Evolutionary conservation across 2,113 vertebrate species (phyloP).

Genomic region (Psettodes erumei): DNA sequence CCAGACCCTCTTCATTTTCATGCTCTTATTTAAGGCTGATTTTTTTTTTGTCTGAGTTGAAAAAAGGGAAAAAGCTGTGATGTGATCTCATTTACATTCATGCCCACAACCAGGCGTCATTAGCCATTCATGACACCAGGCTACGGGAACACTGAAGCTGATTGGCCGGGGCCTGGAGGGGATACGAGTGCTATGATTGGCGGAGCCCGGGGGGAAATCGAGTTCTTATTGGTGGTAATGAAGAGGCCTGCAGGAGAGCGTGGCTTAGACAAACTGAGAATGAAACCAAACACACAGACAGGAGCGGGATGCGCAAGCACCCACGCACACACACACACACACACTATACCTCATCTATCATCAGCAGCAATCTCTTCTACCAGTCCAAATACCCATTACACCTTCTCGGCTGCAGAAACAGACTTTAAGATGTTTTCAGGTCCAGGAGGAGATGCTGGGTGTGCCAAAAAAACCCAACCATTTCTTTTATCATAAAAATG

Average conservation of each 20-base stretch:
- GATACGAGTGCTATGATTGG: conserved; percentile 68
- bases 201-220: conserved; percentile 68
- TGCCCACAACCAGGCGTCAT: conserved; percentile 35
- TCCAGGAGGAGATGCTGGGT: neutral
- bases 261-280: conserved; percentile 45
- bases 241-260: conserved; percentile 57
- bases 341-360: conserved; percentile 22
- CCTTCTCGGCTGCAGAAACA: neutral
- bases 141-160: conserved; percentile 53
- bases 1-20: neutral
- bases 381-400: conserved; percentile 12
- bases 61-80: neutral
- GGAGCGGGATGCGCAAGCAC: conserved; percentile 22
- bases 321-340: conserved; percentile 14
- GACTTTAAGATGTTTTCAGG: neutral
- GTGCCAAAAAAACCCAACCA: neutral
- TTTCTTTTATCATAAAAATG: neutral
- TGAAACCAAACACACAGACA: conserved; percentile 41
- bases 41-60: neutral
- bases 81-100: conserved; percentile 64
- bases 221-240: conserved; percentile 74
- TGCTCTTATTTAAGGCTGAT: conserved; percentile 5
- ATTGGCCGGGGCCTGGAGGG: conserved; percentile 65
- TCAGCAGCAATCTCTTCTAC: conserved; percentile 2
- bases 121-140: conserved; percentile 68